These are phyloP conservation scores for Todiramphus saurophagus DNA, from an alignment of 2,113 vertebrate genomes.

Conservation along the genomic window DNA sequence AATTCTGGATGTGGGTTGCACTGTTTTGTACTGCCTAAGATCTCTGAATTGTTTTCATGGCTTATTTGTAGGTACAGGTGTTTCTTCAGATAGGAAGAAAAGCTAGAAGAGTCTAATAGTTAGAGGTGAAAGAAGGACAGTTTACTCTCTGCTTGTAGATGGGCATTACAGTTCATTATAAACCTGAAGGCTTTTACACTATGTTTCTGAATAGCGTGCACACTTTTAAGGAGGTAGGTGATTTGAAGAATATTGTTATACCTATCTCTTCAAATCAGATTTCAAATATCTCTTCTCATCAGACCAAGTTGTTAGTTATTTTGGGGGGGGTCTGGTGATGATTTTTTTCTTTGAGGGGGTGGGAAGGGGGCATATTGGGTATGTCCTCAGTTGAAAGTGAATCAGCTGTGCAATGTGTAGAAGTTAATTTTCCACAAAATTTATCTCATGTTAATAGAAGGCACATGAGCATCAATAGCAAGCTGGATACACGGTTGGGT, in stretches of 20 bases:
- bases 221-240: background rate
- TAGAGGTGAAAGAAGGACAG: background rate
- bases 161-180: background rate
- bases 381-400: background rate
- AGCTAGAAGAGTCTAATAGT: background rate
- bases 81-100: background rate
- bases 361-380: accelerated
- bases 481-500: background rate
- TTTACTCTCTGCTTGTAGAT: background rate
- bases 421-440: background rate
- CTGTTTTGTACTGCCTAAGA: background rate
- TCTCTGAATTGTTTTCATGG: background rate
- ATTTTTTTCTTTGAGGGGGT: background rate
- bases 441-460: background rate
- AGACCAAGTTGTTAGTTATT: background rate
- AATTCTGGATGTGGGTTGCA: background rate
- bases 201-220: background rate
- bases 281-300: background rate
- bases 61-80: background rate
- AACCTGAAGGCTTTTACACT: background rate
- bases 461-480: accelerated
- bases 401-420: background rate
- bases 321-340: accelerated
- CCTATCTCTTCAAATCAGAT: background rate
- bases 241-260: background rate